These are phyloP conservation scores for Diabrotica balteata DNA, from an alignment of 2,888 invertebrate species.

Conservation along the genomic window DNA sequence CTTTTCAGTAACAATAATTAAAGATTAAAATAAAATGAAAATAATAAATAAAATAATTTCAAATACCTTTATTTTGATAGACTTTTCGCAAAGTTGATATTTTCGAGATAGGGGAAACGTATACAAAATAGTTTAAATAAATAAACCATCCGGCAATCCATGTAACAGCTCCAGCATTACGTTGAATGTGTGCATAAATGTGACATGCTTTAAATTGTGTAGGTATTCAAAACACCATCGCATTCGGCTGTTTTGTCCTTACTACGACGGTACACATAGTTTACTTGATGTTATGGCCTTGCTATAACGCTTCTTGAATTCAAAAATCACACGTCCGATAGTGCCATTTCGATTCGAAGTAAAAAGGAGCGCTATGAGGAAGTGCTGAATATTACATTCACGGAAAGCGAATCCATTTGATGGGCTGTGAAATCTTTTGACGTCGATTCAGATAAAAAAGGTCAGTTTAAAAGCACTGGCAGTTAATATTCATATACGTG, in stretches of 20 bases:
- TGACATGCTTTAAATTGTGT: constrained; percentile 22
- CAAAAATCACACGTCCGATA: constrained; percentile 44
- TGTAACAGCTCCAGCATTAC: constrained; percentile 14
- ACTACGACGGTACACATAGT: constrained; percentile 21
- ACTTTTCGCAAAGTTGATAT: too few species aligned
- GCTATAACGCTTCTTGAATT: constrained; percentile 45
- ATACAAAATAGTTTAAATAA: constrained; percentile 18
- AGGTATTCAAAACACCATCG: constrained; percentile 23
- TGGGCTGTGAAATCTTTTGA: neutral
- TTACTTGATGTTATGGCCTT: constrained; percentile 39
- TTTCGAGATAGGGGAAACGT: too few species aligned
- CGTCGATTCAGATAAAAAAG: too few species aligned
- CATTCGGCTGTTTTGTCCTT: constrained; percentile 31
- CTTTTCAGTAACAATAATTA: too few species aligned
- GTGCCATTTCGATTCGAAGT: constrained; percentile 38
- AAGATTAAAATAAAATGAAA: too few species aligned
- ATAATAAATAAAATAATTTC: too few species aligned
- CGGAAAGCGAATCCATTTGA: constrained; percentile 15
- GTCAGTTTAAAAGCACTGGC: too few species aligned
- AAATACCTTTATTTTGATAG: too few species aligned
- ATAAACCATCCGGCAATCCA: constrained; percentile 1
- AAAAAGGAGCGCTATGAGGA: constrained; percentile 27
- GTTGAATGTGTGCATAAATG: constrained; percentile 10
- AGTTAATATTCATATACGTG: too few species aligned
- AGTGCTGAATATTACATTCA: constrained; percentile 32